These are phyloP conservation scores for Eucidaris tribuloides DNA, from an alignment of 35 echinoderm and acorn worm genomes.

Conservation along the genomic window DNA sequence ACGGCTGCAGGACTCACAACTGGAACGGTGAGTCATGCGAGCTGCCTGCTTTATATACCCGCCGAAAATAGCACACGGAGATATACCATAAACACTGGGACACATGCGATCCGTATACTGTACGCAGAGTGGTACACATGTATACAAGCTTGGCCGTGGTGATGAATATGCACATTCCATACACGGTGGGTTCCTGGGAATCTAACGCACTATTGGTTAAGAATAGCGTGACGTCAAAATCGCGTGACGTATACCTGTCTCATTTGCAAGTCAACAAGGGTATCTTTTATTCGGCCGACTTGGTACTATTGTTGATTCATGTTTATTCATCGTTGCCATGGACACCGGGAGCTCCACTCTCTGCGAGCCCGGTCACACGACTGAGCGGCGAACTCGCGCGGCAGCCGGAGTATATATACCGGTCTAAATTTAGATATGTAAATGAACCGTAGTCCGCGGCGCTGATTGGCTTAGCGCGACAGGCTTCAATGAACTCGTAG, in stretches of 20 bases:
- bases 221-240: constrained; percentile 5
- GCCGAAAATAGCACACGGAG: constrained; percentile 8
- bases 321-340: constrained; percentile 52
- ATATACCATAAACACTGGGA: constrained; percentile 16
- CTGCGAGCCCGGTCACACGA: constrained; percentile 13
- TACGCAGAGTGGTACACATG: neutral
- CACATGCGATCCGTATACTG: neutral
- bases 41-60: neutral
- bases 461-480: constrained; percentile 35
- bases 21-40: constrained; percentile 3
- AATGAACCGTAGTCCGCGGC: neutral
- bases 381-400: neutral
- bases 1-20: constrained; percentile 6
- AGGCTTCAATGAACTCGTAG: constrained; percentile 41
- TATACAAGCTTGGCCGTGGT: neutral
- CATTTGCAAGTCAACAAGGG: neutral
- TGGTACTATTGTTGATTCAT: constrained; percentile 3
- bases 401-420: constrained; percentile 42
- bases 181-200: too few relatives aligned
- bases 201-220: neutral
- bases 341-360: constrained; percentile 24
- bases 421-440: constrained; percentile 54
- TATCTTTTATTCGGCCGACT: neutral
- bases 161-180: constrained; percentile 1
- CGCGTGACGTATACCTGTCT: neutral